Percentiles rank a stretch among this genome's conserved stretches.
These are phyloP conservation scores for Parazoanthus darwini DNA, from an alignment of 92 coral and sea anemone genomes.

Conservation along the genomic window DNA sequence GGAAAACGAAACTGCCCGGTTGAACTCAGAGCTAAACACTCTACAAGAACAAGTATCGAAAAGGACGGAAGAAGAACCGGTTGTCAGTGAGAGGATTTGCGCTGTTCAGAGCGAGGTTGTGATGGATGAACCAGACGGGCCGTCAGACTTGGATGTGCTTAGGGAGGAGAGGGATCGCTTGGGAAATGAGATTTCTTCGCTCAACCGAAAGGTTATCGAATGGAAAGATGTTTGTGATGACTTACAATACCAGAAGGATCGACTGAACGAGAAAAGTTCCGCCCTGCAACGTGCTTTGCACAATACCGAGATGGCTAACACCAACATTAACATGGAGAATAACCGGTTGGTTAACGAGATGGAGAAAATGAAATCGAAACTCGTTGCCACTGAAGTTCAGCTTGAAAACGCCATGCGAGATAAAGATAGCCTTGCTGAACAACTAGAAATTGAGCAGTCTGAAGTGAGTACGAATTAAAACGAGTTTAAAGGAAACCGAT, in stretches of 20 bases:
- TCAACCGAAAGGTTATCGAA: constrained; percentile 67
- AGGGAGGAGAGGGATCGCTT: constrained; percentile 87
- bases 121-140: constrained; percentile 51
- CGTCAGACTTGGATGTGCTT: constrained; percentile 68
- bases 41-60: constrained; percentile 36
- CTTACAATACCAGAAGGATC: constrained; percentile 70
- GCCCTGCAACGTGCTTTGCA: constrained; percentile 45
- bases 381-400: constrained; percentile 75
- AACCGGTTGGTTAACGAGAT: constrained; percentile 79
- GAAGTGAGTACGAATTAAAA: background rate
- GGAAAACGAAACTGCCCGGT: constrained; percentile 44
- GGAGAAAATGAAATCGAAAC: constrained; percentile 69
- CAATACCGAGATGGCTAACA: constrained; percentile 51
- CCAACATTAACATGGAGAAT: constrained; percentile 67
- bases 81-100: constrained; percentile 32
- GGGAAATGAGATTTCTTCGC: constrained; percentile 72
- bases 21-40: constrained; percentile 46
- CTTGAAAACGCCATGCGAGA: constrained; percentile 74
- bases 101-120: constrained; percentile 46
- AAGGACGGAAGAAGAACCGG: constrained; percentile 35
- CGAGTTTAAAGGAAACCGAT: no score
- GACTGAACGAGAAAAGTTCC: constrained; percentile 43
- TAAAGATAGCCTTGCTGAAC: constrained; percentile 60
- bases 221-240: constrained; percentile 74
- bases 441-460: constrained; percentile 71